A percentile compares a stretch with the other conserved stretches of the same genome.
These are phyloP conservation scores for Lasioglossum vierecki DNA, from an alignment of 2,888 invertebrate genomes.

Conservation along the genomic window DNA sequence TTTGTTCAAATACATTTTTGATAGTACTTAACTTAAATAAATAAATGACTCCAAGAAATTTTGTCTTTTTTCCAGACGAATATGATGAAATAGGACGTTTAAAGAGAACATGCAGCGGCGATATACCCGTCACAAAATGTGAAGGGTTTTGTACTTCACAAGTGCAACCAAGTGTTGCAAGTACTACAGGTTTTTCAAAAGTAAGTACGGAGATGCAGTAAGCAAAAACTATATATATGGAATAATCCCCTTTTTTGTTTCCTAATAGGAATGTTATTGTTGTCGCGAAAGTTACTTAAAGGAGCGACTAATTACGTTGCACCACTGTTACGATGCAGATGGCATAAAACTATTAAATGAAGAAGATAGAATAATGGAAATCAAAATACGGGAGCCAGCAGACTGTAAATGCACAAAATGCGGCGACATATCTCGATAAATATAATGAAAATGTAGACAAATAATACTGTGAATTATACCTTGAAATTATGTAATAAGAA, in stretches of 20 bases:
- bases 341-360: slow-evolving; percentile 90
- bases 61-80: slow-evolving; percentile 88
- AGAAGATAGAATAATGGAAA: slow-evolving; percentile 90
- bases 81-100: slow-evolving; percentile 94
- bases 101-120: slow-evolving; percentile 94
- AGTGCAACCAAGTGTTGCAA: slow-evolving; percentile 95
- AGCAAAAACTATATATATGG: neutral
- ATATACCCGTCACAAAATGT: slow-evolving; percentile 95
- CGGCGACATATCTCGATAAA: slow-evolving; percentile 90
- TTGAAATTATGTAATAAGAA: slow-evolving; percentile 37
- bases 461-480: slow-evolving; percentile 18
- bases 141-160: slow-evolving; percentile 96
- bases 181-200: slow-evolving; percentile 95
- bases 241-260: slow-evolving; percentile 38
- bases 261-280: slow-evolving; percentile 93
- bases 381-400: slow-evolving; percentile 93
- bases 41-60: slow-evolving; percentile 3
- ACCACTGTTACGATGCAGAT: slow-evolving; percentile 95
- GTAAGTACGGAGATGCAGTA: slow-evolving; percentile 82
- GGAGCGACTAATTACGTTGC: slow-evolving; percentile 91
- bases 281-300: slow-evolving; percentile 94
- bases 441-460: slow-evolving; percentile 11
- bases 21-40: slow-evolving; percentile 11
- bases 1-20: neutral
- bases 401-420: slow-evolving; percentile 96